A percentile compares a stretch with the other conserved stretches of the same genome.
phyloP scores from a whole-genome alignment of 2,113 vertebrate genomes.

The Dipodomys stephensi region DNA sequence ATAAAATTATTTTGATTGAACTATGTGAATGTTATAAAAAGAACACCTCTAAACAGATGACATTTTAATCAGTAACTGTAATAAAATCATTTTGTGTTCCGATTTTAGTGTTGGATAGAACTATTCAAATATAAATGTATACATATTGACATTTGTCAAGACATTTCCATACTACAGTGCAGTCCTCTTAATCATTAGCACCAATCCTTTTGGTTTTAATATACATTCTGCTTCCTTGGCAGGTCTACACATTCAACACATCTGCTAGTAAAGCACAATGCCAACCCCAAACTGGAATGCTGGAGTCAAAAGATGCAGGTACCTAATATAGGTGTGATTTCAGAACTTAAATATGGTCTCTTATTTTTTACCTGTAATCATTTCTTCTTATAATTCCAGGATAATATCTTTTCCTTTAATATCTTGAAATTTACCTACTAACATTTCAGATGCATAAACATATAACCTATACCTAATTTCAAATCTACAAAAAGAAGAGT shows the following conservation, averaged over 20 bases:
- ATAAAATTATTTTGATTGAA: not conserved
- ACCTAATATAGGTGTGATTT: slow-evolving; percentile 16
- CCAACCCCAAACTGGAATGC: not conserved
- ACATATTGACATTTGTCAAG: not conserved
- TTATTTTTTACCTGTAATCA: not conserved
- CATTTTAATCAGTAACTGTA: not conserved
- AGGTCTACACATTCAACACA: slow-evolving; percentile 6
- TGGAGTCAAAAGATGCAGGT: not conserved
- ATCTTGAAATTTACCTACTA: not conserved
- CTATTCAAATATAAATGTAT: not conserved
- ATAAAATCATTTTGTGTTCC: slow-evolving; percentile 3
- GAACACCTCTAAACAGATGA: not conserved
- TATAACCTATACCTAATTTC: not conserved
- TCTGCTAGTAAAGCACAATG: slow-evolving; percentile 13
- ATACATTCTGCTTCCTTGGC: slow-evolving; percentile 28
- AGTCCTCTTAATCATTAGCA: not conserved
- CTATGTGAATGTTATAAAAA: not conserved
- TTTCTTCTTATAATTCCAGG: not conserved
- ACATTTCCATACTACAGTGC: not conserved
- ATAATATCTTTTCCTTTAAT: not conserved
- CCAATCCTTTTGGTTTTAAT: not conserved
- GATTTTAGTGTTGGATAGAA: not conserved
- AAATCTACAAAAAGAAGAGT: not conserved
- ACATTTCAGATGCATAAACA: not conserved
- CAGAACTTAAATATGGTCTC: not conserved